Percentiles rank a stretch among this genome's conserved stretches.
These are phyloP conservation scores for Schlechtendalia chinensis DNA, from an alignment of 1,140 invertebrate genomes.

Conservation along the genomic window DNA sequence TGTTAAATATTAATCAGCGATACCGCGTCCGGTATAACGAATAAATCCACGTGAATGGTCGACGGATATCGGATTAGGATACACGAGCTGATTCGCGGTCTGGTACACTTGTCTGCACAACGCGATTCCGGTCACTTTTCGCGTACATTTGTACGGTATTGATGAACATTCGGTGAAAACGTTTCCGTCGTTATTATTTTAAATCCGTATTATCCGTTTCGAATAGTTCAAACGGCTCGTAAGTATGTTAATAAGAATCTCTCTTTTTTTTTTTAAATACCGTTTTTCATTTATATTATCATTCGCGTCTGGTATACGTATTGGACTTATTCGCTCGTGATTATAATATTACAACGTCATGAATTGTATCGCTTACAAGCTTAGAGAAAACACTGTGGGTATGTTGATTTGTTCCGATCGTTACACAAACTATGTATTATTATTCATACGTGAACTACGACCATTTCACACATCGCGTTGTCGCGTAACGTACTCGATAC, in stretches of 20 bases:
- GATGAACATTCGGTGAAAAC: neutral
- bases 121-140: neutral
- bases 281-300: neutral
- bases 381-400: no score
- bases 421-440: no score
- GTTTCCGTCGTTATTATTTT: no score
- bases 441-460: no score
- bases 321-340: neutral
- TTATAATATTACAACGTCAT: no score
- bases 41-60: neutral
- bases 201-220: no score
- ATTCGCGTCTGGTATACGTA: neutral
- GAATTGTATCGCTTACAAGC: no score
- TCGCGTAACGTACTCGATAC: neutral
- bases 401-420: neutral
- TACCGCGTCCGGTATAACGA: neutral
- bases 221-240: no score
- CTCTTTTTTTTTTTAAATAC: no score
- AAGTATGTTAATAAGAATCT: no score
- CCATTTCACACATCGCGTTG: neutral
- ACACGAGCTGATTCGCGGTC: neutral
- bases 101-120: neutral
- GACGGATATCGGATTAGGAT: no score
- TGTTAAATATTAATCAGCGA: neutral
- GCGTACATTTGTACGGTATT: no score